These are phyloP conservation scores for Odontomyia ornata DNA, from an alignment of 2,888 invertebrate genomes.

Conservation along the genomic window DNA sequence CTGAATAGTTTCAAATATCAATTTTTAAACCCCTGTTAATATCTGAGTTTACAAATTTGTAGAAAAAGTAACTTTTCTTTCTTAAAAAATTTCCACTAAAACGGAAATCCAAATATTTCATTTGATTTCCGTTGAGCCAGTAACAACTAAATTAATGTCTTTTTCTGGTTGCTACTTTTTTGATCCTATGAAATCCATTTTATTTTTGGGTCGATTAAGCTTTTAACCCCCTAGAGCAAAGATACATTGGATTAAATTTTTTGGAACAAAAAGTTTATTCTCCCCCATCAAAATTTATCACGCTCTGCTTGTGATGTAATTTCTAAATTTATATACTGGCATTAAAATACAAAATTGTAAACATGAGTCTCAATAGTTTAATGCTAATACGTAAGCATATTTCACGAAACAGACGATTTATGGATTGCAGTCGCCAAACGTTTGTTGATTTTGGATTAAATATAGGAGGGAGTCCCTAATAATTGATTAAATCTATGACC, in stretches of 20 bases:
- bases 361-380: slow-evolving; percentile 21
- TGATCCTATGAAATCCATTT: background rate
- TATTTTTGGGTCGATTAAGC: slow-evolving; percentile 3
- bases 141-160: too few species aligned
- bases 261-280: slow-evolving; percentile 27
- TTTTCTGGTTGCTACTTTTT: too few species aligned
- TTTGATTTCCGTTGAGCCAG: too few species aligned
- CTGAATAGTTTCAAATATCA: too few species aligned
- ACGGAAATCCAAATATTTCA: too few species aligned
- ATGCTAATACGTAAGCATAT: background rate
- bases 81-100: too few species aligned
- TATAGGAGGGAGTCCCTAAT: too few species aligned
- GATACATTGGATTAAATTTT: slow-evolving; percentile 16
- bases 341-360: slow-evolving; percentile 8
- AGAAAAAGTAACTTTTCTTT: too few species aligned
- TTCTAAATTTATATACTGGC: slow-evolving; percentile 38
- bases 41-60: too few species aligned
- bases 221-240: slow-evolving; percentile 20
- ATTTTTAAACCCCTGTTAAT: too few species aligned
- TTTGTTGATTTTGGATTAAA: too few species aligned
- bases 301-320: slow-evolving; percentile 43
- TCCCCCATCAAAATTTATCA: slow-evolving; percentile 33
- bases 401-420: background rate
- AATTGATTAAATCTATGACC: too few species aligned
- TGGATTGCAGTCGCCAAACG: background rate